Conservation (phyloP, 2,113 vertebrate genomes). For the Leptocoma aspasia region DNA sequence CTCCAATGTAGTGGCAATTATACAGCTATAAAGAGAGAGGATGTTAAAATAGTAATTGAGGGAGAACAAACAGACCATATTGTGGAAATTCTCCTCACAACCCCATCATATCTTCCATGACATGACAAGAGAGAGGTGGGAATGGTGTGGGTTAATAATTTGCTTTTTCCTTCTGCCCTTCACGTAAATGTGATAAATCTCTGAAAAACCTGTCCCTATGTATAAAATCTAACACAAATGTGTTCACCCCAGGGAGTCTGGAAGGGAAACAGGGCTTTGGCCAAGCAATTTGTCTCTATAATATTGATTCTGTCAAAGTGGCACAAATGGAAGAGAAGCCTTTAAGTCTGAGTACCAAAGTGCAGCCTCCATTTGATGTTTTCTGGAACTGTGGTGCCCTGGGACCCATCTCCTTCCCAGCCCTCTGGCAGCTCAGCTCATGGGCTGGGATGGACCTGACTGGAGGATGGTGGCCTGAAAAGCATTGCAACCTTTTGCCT, state of each 20-base stretch:
- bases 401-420: not conserved
- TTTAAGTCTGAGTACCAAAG: not conserved
- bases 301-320: not conserved
- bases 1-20: not conserved
- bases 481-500: not conserved
- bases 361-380: not conserved
- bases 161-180: not conserved
- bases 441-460: accelerated
- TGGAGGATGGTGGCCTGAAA: not conserved
- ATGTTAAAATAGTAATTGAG: not conserved
- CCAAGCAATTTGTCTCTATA: not conserved
- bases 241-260: not conserved
- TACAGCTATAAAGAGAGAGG: not conserved
- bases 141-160: not conserved
- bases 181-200: not conserved
- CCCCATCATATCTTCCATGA: not conserved
- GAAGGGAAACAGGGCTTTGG: not conserved
- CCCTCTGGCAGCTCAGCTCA: not conserved
- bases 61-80: not conserved
- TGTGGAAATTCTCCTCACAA: not conserved
- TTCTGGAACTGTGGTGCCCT: not conserved
- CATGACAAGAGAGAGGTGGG: not conserved
- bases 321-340: not conserved
- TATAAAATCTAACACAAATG: not conserved
- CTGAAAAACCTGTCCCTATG: not conserved